These are phyloP conservation scores for Charadrius vociferus DNA, from an alignment of 2,113 vertebrate genomes.

Conservation along the genomic window DNA sequence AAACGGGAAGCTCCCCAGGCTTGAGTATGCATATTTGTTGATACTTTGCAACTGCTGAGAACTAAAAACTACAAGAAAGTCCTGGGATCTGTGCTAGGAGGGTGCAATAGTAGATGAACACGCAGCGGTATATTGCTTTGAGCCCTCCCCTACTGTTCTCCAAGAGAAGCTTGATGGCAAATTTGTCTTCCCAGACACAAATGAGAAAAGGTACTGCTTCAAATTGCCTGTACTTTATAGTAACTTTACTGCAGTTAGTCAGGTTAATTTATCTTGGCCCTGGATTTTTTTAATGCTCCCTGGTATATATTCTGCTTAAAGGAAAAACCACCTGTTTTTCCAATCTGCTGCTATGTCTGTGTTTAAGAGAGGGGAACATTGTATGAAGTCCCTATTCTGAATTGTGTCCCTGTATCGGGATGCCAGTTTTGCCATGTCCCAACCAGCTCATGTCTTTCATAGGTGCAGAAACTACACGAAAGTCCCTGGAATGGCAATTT, in stretches of 20 bases:
- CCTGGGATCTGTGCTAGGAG: background rate
- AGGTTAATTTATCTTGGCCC: background rate
- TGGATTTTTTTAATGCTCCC: background rate
- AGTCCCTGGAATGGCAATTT: constrained; percentile 2
- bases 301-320: background rate
- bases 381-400: background rate
- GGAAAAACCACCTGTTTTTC: background rate
- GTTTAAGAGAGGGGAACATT: background rate
- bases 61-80: background rate
- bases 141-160: background rate
- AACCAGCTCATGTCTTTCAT: background rate
- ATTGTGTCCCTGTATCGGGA: background rate
- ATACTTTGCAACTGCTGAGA: background rate
- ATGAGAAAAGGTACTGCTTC: background rate
- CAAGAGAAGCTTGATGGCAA: background rate
- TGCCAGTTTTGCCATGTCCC: background rate
- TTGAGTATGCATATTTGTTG: background rate
- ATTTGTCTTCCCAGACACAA: background rate
- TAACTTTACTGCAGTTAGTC: background rate
- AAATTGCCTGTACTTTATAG: background rate
- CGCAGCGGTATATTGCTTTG: background rate
- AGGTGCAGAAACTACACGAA: background rate
- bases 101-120: background rate
- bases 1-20: background rate
- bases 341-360: background rate